Percentiles rank a stretch among this genome's conserved stretches.
Conservation (phyloP, 2,888 invertebrate genomes). For the Pediacus dermestoides region DNA sequence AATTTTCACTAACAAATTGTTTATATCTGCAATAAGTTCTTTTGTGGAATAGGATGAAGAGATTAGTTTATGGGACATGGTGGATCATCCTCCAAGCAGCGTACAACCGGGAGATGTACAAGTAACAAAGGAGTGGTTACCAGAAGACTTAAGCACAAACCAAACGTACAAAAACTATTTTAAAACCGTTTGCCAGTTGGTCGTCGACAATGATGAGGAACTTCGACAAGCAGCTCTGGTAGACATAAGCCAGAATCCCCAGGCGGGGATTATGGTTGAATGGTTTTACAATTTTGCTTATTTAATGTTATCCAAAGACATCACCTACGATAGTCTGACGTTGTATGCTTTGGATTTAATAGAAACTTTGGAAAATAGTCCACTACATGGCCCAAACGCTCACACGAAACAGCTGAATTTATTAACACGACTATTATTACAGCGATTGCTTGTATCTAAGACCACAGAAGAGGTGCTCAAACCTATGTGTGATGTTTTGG, state of each 20-base stretch:
- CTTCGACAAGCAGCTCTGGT: conserved; percentile 55
- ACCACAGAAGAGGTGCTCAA: too few species aligned
- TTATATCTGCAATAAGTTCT: too few species aligned
- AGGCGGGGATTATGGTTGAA: conserved; percentile 59
- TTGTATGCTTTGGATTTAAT: conserved; percentile 54
- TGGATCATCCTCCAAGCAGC: conserved; percentile 35
- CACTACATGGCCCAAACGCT: conserved; percentile 56
- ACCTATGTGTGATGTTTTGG: too few species aligned
- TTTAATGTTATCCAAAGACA: conserved; percentile 57
- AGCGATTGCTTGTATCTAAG: conserved; percentile 38
- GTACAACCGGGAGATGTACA: conserved; percentile 38
- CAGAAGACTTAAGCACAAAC: conserved; percentile 28
- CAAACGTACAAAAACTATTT: conserved; percentile 40
- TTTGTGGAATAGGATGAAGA: conserved; percentile 35
- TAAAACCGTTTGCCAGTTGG: conserved; percentile 46
- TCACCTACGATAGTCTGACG: conserved; percentile 45
- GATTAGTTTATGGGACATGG: conserved; percentile 38
- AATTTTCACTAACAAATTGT: conserved; percentile 9
- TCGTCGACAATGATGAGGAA: conserved; percentile 54
- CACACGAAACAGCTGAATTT: conserved; percentile 54
- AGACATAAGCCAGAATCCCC: conserved; percentile 56
- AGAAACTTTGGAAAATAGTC: conserved; percentile 57
- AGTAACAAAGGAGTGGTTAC: conserved; percentile 40
- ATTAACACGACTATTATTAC: conserved; percentile 40
- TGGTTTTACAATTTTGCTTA: conserved; percentile 60